Evolutionary conservation across 2,113 vertebrate genomes (phyloP), one percentile per base, ranked within the genome.

Genomic region (Hippocampus comes): DNA sequence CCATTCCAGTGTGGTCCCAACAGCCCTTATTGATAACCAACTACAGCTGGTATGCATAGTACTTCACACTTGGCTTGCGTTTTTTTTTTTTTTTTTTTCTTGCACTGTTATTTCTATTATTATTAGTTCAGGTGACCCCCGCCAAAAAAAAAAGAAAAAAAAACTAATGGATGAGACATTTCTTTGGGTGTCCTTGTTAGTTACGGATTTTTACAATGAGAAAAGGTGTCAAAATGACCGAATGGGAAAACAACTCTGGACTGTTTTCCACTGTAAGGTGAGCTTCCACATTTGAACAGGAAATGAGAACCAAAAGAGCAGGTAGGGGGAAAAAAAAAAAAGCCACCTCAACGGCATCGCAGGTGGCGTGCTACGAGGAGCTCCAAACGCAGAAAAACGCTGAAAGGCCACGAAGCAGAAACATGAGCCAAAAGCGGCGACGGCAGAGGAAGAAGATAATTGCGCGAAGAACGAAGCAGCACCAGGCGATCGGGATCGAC

Each of bases 11-110:
- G 21, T 55, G 53, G 53, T n/a, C 53, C 27, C 3, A 34, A 61
- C 11, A 61, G 30, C 27, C 27, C 7, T 34, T 56, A 23, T 18
- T 61, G 25, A 61, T 38, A 18, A 20, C 59, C 17, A 30, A 60
- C 1, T 34, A 78, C 82, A 79, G 82, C 79, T 70, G 61, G 66
- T 88, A 68, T 87, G 86, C 85, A 87, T 85, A 89, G 86, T 80
- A 75, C 72, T 59, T 41, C 49, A 67, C 53, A 56, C 53, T 56
- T 23, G 21, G 21, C 27, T 60, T 81, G 65, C 72, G 63, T 30
- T 21, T 15, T 61, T 61, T 34, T 34, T 1, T 34, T 1, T 7
- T 55, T n/a, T 21, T 49, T 18, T 4, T 51, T 18, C 18, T 51
- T 1, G 15, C 1, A 49, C 4, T 43, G 8, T 43, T 43, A 43